phyloP scores from a whole-genome alignment of 2,888 invertebrate species.

The Tridacna gigas region DNA sequence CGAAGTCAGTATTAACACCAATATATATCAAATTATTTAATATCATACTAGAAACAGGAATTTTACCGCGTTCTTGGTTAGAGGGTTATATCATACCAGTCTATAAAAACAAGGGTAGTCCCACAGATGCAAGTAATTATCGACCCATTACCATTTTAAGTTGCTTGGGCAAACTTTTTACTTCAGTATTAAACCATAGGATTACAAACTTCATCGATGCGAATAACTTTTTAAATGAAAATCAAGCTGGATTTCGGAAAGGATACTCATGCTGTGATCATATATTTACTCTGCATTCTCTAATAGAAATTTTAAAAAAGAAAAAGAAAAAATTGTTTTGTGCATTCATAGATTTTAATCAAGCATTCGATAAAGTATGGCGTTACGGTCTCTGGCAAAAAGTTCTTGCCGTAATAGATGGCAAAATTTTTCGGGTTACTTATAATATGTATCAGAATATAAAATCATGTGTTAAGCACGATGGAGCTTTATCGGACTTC shows the following conservation, averaged over 20 bases:
- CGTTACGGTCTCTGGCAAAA: slow-evolving; percentile 33
- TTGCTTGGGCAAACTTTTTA: slow-evolving; percentile 49
- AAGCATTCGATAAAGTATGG: slow-evolving; percentile 37
- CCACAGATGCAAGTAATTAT: slow-evolving; percentile 26
- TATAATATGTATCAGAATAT: slow-evolving; percentile 35
- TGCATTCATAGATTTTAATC: slow-evolving; percentile 39
- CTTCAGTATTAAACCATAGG: slow-evolving; percentile 41
- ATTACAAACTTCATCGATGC: slow-evolving; percentile 27
- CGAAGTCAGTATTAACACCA: neutral
- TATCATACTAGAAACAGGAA: neutral
- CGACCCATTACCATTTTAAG: slow-evolving; percentile 41
- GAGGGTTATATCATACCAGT: slow-evolving; percentile 34
- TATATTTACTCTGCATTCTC: slow-evolving; percentile 31
- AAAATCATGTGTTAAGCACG: slow-evolving; percentile 17
- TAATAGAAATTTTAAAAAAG: slow-evolving; percentile 29
- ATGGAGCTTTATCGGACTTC: slow-evolving; percentile 1
- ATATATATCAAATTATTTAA: slow-evolving; percentile 6
- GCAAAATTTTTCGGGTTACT: slow-evolving; percentile 26
- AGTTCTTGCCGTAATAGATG: slow-evolving; percentile 21
- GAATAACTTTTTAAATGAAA: slow-evolving; percentile 26
- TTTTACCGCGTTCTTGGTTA: slow-evolving; percentile 21
- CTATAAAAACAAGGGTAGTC: slow-evolving; percentile 39
- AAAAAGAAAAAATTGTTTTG: slow-evolving; percentile 35
- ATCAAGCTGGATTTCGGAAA: slow-evolving; percentile 41
- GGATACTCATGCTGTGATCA: slow-evolving; percentile 35